These are phyloP conservation scores for Andrena hattorfiana DNA, from an alignment of 2,888 invertebrate genomes.

Conservation along the genomic window DNA sequence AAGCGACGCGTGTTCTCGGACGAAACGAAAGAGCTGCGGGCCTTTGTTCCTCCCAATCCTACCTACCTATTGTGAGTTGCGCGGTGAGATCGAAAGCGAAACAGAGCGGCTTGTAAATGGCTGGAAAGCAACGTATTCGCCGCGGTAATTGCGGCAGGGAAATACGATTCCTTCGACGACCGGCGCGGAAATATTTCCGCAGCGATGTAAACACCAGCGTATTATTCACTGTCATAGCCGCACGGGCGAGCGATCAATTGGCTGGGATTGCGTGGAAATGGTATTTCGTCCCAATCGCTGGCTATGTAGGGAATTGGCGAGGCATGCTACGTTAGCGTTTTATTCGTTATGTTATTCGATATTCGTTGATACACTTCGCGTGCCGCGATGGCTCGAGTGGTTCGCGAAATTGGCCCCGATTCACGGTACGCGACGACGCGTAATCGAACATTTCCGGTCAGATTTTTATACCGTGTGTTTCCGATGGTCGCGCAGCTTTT, in stretches of 20 bases:
- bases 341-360: constrained; percentile 3
- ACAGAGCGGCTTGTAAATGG: too few relatives aligned
- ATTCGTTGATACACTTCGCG: constrained; percentile 35
- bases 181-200: constrained; percentile 34
- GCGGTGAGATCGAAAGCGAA: constrained; percentile 5
- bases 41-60: not conserved
- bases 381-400: not conserved
- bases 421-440: not conserved
- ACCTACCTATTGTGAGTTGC: not conserved
- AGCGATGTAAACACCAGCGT: not conserved
- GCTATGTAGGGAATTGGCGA: constrained; percentile 35
- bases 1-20: not conserved
- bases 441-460: not conserved
- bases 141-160: constrained; percentile 2
- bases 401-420: not conserved
- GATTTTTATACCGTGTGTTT: not conserved
- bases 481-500: not conserved
- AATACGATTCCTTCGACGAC: not conserved
- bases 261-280: constrained; percentile 55
- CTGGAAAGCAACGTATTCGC: not conserved
- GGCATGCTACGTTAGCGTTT: constrained; percentile 8
- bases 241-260: constrained; percentile 51
- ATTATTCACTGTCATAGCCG: constrained; percentile 32
- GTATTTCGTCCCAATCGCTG: constrained; percentile 41
- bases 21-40: not conserved